Percentiles rank a stretch among this genome's conserved stretches.
Conservation (phyloP, 2,888 invertebrate species). For the Parascotia fuliginaria region DNA sequence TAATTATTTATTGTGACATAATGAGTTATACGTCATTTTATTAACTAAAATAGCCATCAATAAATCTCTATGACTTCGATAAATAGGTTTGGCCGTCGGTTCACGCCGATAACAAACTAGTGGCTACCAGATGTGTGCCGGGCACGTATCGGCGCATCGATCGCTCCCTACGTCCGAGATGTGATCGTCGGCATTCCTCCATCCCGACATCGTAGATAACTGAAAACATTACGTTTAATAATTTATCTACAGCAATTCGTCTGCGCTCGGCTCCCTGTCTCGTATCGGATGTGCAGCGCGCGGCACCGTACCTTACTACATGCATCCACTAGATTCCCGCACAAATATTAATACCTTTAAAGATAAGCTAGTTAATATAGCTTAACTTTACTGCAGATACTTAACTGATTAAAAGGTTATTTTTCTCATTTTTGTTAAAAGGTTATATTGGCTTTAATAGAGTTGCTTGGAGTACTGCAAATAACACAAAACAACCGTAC, state of each 20-base stretch:
- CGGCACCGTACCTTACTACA: constrained; percentile 30
- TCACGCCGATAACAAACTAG: constrained; percentile 69
- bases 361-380: constrained; percentile 40
- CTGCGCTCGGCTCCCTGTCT: constrained; percentile 52
- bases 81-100: constrained; percentile 69
- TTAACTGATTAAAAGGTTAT: constrained; percentile 39
- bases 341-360: constrained; percentile 45
- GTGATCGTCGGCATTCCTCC: constrained; percentile 65
- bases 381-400: constrained; percentile 43
- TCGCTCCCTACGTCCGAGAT: constrained; percentile 60
- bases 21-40: constrained; percentile 66
- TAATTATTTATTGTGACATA: constrained; percentile 64
- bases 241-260: constrained; percentile 70
- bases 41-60: constrained; percentile 65
- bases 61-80: constrained; percentile 76
- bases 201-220: constrained; percentile 65
- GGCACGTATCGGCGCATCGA: constrained; percentile 62
- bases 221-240: constrained; percentile 67
- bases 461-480: constrained; percentile 27
- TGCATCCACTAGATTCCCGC: constrained; percentile 28
- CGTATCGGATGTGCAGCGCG: constrained; percentile 31
- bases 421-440: constrained; percentile 37
- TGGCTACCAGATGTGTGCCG: constrained; percentile 71
- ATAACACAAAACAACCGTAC: constrained; percentile 20
- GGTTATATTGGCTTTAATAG: constrained; percentile 30